Evolutionary conservation across 2,113 vertebrate genomes (phyloP).

Genomic region (Vulpes ferrilata): DNA sequence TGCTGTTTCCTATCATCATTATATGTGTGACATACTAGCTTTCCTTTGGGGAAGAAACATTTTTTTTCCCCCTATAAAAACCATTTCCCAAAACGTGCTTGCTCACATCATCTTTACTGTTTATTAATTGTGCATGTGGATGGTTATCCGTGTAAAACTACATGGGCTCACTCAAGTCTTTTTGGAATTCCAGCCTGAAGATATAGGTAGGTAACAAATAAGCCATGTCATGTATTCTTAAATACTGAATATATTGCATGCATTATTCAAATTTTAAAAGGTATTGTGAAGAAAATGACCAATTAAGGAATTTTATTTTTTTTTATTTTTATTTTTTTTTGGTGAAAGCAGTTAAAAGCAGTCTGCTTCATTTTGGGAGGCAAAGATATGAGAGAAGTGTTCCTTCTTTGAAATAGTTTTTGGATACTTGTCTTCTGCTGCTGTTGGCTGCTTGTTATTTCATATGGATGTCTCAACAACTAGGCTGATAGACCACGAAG

Average conservation of each 20-base stretch:
- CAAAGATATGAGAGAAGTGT: conserved; percentile 68
- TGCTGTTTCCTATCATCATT: conserved; percentile 72
- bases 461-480: conserved; percentile 78
- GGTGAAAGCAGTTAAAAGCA: conserved; percentile 53
- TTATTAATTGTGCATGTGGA: conserved; percentile 66
- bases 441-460: conserved; percentile 78
- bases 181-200: conserved; percentile 64
- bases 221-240: conserved; percentile 41
- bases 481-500: conserved; percentile 74
- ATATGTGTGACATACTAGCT: conserved; percentile 76
- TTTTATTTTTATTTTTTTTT: background rate
- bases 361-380: conserved; percentile 68
- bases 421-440: conserved; percentile 70
- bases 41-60: conserved; percentile 63
- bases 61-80: conserved; percentile 63
- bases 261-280: conserved; percentile 61
- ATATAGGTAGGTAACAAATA: conserved; percentile 61
- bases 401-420: conserved; percentile 76
- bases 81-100: conserved; percentile 63
- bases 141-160: conserved; percentile 68
- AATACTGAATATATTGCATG: conserved; percentile 47
- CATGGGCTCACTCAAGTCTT: conserved; percentile 44
- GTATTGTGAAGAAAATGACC: conserved; percentile 52
- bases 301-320: background rate
- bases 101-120: conserved; percentile 72